A percentile compares a stretch with the other conserved stretches of the same genome.
Evolutionary conservation across 92 coral and sea anemone species (phyloP).

Genomic region (Porites rus): DNA sequence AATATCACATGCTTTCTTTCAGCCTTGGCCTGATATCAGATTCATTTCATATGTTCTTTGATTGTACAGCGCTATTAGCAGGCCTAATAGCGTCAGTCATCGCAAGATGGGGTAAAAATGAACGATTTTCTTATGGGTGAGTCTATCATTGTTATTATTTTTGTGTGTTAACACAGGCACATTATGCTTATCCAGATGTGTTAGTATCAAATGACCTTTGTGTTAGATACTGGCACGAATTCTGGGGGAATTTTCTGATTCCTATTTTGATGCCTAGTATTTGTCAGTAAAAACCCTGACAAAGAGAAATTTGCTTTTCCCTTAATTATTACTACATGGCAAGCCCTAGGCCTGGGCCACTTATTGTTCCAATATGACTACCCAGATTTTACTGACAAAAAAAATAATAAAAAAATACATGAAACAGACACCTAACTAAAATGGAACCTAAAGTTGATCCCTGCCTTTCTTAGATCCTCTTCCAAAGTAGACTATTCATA

Average conservation of each 20-base stretch:
- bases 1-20: constrained; percentile 24
- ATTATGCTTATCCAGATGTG: not conserved
- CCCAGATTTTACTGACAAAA: no score
- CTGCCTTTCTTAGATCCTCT: no score
- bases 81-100: constrained; percentile 98
- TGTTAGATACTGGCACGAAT: not conserved
- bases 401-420: no score
- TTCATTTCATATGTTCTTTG: constrained; percentile 99
- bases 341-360: no score
- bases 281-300: no score
- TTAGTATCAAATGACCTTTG: not conserved
- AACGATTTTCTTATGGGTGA: constrained; percentile 96
- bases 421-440: no score
- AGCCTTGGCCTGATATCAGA: constrained; percentile 98
- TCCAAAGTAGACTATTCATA: no score
- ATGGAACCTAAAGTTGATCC: no score
- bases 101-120: constrained; percentile 95
- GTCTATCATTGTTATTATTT: constrained; percentile 9
- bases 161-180: not conserved
- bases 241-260: not conserved
- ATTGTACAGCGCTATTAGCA: constrained; percentile 98
- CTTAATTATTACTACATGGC: no score
- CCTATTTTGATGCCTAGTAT: not conserved
- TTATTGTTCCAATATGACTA: no score
- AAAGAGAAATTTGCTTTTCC: no score